Evolutionary conservation across 2,888 invertebrate genomes (phyloP).

Genomic region (Spilarctia lutea): DNA sequence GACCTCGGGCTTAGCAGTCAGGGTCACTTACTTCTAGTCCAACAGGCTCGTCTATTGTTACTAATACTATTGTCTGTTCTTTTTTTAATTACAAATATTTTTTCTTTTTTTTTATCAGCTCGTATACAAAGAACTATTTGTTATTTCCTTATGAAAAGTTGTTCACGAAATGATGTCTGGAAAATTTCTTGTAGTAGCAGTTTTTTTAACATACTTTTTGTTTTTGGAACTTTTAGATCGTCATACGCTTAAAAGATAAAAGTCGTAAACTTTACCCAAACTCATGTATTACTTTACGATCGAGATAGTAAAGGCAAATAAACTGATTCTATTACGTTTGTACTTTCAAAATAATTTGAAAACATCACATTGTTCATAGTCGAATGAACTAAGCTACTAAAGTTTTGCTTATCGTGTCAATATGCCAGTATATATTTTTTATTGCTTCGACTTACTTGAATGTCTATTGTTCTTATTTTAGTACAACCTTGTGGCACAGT

Average conservation of each 20-base stretch:
- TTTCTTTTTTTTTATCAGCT: too few species aligned
- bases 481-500: neutral
- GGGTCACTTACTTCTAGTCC: too few species aligned
- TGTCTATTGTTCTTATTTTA: neutral
- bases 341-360: slow-evolving; percentile 2
- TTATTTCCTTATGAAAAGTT: neutral
- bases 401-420: neutral
- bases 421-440: neutral
- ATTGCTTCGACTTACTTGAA: neutral
- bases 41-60: too few species aligned
- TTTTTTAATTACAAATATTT: too few species aligned
- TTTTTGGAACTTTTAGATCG: neutral
- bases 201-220: neutral
- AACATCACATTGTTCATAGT: neutral
- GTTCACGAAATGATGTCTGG: neutral
- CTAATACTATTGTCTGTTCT: too few species aligned
- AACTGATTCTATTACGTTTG: neutral
- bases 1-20: too few species aligned
- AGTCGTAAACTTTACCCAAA: neutral
- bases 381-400: slow-evolving; percentile 8
- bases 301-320: neutral
- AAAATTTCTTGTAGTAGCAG: neutral
- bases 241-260: neutral
- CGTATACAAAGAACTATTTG: too few species aligned
- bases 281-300: neutral